These are phyloP conservation scores for Phalacrocorax aristotelis DNA, from an alignment of 2,113 vertebrate genomes.

Conservation along the genomic window DNA sequence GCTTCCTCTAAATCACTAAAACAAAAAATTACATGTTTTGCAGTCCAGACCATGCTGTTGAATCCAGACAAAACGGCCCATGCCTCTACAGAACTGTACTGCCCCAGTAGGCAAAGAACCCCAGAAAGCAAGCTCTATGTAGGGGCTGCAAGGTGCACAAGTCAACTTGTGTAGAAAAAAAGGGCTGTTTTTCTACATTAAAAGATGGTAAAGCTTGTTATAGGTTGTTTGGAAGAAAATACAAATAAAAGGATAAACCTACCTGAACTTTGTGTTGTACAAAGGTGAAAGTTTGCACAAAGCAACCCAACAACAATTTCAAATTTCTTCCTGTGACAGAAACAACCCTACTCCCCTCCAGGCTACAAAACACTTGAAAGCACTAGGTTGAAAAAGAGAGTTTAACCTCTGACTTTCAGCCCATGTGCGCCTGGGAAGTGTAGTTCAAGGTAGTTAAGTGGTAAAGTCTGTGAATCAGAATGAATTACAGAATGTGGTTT, in stretches of 20 bases:
- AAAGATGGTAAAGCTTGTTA: background rate
- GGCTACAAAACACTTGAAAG: fast-evolving
- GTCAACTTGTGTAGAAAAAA: background rate
- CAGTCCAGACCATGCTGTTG: background rate
- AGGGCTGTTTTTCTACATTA: fast-evolving
- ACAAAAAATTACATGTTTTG: background rate
- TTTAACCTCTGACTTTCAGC: background rate
- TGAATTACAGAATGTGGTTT: background rate
- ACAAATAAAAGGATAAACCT: background rate
- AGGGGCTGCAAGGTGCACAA: background rate
- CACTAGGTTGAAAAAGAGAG: fast-evolving
- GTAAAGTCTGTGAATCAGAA: background rate
- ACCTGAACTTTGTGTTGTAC: background rate
- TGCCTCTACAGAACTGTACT: background rate
- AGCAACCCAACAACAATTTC: background rate
- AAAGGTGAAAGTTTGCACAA: background rate
- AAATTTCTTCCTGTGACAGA: fast-evolving
- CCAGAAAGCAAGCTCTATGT: background rate
- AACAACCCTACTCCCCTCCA: fast-evolving
- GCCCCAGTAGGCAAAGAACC: background rate
- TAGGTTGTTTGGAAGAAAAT: background rate
- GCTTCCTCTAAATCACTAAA: background rate
- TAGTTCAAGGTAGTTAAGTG: background rate
- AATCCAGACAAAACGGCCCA: background rate
- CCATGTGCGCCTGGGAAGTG: background rate